These are phyloP conservation scores for Andricus grossulariae DNA, from an alignment of 1,140 invertebrate species.

Conservation along the genomic window DNA sequence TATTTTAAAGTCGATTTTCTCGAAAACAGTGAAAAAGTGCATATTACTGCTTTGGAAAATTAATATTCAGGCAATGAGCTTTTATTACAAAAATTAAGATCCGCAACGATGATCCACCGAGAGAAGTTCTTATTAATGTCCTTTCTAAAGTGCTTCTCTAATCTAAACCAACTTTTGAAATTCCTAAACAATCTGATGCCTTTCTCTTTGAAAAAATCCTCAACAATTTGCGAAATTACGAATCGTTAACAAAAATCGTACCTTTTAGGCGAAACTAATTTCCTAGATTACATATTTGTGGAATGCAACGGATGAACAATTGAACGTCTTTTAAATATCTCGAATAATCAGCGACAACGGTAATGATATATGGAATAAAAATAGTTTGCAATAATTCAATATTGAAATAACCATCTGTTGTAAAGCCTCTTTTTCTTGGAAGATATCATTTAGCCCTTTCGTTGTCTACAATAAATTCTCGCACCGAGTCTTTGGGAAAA, in stretches of 20 bases:
- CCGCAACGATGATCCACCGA: too few relatives aligned
- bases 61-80: too few relatives aligned
- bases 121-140: background rate
- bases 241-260: too few relatives aligned
- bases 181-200: background rate
- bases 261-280: slow-evolving; percentile 3
- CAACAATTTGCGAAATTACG: background rate
- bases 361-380: slow-evolving; percentile 28
- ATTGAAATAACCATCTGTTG: slow-evolving; percentile 13
- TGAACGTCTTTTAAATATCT: slow-evolving; percentile 9
- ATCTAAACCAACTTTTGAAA: background rate
- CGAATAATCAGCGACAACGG: background rate
- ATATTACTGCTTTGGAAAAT: too few relatives aligned
- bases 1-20: too few relatives aligned
- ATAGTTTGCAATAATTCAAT: slow-evolving; percentile 3
- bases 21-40: too few relatives aligned
- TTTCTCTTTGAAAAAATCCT: background rate
- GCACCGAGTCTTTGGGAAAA: background rate
- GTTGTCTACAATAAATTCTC: slow-evolving; percentile 21
- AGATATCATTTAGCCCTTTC: slow-evolving; percentile 10
- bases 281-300: background rate
- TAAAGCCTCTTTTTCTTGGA: slow-evolving; percentile 20
- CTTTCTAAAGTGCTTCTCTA: background rate
- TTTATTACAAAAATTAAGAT: too few relatives aligned
- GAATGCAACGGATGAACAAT: slow-evolving; percentile 7